phyloP scores from a whole-genome alignment of 2,797 vertebrate genomes.

The Sebastes goodei region DNA sequence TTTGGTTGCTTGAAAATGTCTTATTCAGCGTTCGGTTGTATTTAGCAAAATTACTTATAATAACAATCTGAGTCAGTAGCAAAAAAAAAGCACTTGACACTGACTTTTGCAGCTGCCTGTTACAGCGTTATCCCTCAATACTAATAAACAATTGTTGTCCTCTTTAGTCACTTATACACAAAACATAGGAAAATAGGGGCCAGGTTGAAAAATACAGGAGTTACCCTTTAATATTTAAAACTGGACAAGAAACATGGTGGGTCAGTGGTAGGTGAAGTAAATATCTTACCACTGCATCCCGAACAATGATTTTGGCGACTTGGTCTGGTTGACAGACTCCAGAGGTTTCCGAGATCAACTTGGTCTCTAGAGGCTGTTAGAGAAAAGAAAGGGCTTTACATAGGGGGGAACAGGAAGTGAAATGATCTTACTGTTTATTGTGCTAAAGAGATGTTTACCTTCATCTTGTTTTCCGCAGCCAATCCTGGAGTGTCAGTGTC shows the following conservation, averaged over 20 bases:
- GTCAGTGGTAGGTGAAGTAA: background rate
- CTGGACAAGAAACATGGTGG: background rate
- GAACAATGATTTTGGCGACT: constrained; percentile 94
- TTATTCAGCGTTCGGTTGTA: too few relatives aligned
- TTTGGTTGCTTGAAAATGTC: too few relatives aligned
- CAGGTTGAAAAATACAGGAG: too few relatives aligned
- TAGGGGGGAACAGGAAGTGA: background rate
- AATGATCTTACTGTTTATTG: background rate
- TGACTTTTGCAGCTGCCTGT: too few relatives aligned
- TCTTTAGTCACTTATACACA: too few relatives aligned
- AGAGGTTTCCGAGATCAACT: constrained; percentile 94
- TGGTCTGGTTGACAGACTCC: constrained; percentile 94
- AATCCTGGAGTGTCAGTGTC: constrained; percentile 97
- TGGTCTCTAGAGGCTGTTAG: constrained; percentile 92
- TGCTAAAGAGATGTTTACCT: constrained; percentile 79
- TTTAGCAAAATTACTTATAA: too few relatives aligned
- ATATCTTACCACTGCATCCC: constrained; percentile 91
- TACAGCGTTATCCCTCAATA: too few relatives aligned
- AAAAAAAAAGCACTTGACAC: too few relatives aligned
- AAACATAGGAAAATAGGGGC: too few relatives aligned
- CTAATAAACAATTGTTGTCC: too few relatives aligned
- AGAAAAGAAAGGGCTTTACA: background rate
- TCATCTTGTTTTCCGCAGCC: constrained; percentile 92
- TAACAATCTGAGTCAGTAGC: too few relatives aligned
- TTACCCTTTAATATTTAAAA: background rate